Evolutionary conservation across 2,113 vertebrate genomes (phyloP), one percentile per base, ranked within the genome.

Genomic region (Saguinus imperator): DNA sequence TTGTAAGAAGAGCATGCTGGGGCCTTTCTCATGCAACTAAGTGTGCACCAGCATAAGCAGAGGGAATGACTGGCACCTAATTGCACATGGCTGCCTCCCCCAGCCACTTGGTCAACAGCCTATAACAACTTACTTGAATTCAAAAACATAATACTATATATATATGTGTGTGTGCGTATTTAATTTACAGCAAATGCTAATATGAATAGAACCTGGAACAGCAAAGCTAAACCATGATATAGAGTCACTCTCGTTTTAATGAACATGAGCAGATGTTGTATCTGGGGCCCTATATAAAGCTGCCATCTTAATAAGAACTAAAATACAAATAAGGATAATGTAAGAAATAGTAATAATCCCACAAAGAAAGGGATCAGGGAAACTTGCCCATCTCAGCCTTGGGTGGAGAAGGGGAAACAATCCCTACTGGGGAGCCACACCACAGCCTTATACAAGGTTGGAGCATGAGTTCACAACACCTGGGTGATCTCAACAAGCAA

Each of bases 391-490:
- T 58, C 8, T 35, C 27, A 21, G 35, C 3, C 5, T 0, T 68
- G 1, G 21, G n/a, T 35, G 5, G 10, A 37, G 13, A 48, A 29
- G 3, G 11, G 14, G 11, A 27, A 68, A 16, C 13, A 2, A 12
- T 37, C 8, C 20, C 18, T 8, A 0, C 14, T 29, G 8, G 10
- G n/a, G 45, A 68, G 37, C 37, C 7, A 3, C 8, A 3, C 0
- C 21, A 23, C 32, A 21, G 14, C 5, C 23, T 48, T 40, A 5
- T 18, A 2, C 43, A 32, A n/a, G 2, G 50, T 55, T 48, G 7
- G 7, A 77, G 32, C 17, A 2, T 32, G 20, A 45, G 66, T 48
- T 7, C 8, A 76, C 5, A 32, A 3, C 6, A 21, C 2, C 70
- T 87, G 1, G 0, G 4, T 55, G 14, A 27, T 35, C 68, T 84